Conservation (phyloP, 1,140 invertebrate species). For the Leguminivora glycinivorella region DNA sequence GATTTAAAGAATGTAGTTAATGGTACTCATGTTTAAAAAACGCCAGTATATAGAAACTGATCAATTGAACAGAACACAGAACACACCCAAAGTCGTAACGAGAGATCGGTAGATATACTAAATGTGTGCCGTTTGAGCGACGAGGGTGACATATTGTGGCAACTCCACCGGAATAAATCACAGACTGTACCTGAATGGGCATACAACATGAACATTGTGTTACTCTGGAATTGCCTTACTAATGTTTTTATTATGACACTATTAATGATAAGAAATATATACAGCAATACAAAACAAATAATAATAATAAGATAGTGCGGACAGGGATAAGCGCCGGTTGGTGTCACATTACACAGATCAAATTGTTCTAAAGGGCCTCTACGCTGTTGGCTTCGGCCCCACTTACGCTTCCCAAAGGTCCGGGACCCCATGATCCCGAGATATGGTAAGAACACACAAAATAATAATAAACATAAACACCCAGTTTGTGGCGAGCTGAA, state of each 20-base stretch:
- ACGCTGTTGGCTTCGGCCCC: too few relatives aligned
- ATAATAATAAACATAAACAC: too few relatives aligned
- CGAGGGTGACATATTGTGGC: conserved; percentile 34
- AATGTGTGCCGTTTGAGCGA: conserved; percentile 21
- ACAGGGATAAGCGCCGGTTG: too few relatives aligned
- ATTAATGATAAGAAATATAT: not conserved
- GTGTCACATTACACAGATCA: too few relatives aligned
- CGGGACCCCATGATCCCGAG: too few relatives aligned
- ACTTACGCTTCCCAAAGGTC: too few relatives aligned
- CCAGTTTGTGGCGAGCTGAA: too few relatives aligned
- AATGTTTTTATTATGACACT: not conserved
- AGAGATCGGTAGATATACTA: conserved; percentile 29
- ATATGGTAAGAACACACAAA: too few relatives aligned
- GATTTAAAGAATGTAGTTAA: not conserved
- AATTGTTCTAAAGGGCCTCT: too few relatives aligned
- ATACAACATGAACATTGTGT: not conserved
- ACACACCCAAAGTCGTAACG: conserved; percentile 16
- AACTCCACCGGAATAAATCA: conserved; percentile 47
- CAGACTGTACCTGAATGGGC: conserved; percentile 40
- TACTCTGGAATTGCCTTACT: conserved; percentile 2
- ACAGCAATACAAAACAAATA: too few relatives aligned
- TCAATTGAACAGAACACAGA: conserved; percentile 21
- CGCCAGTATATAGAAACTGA: conserved; percentile 4
- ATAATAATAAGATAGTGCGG: too few relatives aligned
- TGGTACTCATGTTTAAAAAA: not conserved